These are phyloP conservation scores for Ectobius pallidus DNA, from an alignment of 2,888 invertebrate genomes.

Conservation along the genomic window DNA sequence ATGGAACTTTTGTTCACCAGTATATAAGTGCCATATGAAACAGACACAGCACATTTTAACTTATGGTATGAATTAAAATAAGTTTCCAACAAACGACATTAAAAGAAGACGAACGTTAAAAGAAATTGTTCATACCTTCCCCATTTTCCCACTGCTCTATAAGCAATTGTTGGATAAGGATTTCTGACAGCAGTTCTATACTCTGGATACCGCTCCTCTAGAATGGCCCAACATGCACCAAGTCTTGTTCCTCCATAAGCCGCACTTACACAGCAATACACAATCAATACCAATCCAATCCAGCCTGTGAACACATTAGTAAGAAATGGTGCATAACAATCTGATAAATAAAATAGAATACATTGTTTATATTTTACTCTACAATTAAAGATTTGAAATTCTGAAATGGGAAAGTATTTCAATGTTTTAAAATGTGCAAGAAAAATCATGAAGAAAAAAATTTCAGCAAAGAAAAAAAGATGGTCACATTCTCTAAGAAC, in stretches of 20 bases:
- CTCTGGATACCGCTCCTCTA: slow-evolving; percentile 68
- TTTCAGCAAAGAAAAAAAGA: too few species aligned
- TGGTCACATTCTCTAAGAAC: too few species aligned
- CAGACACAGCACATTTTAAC: too few species aligned
- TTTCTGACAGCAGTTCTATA: slow-evolving; percentile 64
- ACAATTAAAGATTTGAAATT: slow-evolving; percentile 3
- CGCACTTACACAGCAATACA: slow-evolving; percentile 65
- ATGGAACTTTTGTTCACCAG: too few species aligned
- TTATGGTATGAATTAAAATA: too few species aligned
- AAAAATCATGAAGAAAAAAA: too few species aligned
- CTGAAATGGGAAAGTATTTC: neutral
- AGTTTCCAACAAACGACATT: too few species aligned
- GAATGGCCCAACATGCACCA: slow-evolving; percentile 71
- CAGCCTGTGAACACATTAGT: slow-evolving; percentile 59
- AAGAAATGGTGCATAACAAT: too few species aligned
- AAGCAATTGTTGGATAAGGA: slow-evolving; percentile 72
- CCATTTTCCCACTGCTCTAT: slow-evolving; percentile 65
- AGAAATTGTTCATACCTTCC: slow-evolving; percentile 12
- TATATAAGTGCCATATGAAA: too few species aligned
- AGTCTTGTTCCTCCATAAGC: slow-evolving; percentile 71
- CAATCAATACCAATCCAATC: slow-evolving; percentile 66
- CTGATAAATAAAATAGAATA: too few species aligned
- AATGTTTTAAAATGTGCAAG: too few species aligned
- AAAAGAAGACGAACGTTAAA: too few species aligned
- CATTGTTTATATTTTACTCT: neutral